phyloP scores from a whole-genome alignment of 2,888 invertebrate genomes.

The Drosophila anomelani region DNA sequence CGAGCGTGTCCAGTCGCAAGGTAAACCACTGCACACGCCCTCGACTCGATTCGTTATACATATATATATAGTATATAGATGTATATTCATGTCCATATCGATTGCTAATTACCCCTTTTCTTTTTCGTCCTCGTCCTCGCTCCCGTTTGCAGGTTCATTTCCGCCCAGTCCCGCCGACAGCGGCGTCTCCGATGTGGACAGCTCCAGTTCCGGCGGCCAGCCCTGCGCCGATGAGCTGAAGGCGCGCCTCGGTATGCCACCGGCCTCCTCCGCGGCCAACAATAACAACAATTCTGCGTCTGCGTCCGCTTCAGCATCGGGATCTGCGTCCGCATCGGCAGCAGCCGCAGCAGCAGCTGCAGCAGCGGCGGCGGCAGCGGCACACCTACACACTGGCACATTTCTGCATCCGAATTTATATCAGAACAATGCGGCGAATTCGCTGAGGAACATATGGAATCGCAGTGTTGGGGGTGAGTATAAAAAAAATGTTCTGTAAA shows the following conservation, averaged over 20 bases:
- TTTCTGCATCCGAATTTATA: slow-evolving; percentile 89
- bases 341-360: slow-evolving; percentile 72
- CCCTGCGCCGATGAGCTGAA: slow-evolving; percentile 91
- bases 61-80: background rate
- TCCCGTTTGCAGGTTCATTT: slow-evolving; percentile 90
- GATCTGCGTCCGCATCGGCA: slow-evolving; percentile 68
- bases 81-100: slow-evolving; percentile 21
- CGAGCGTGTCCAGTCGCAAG: slow-evolving; percentile 44
- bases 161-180: slow-evolving; percentile 99
- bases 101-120: slow-evolving; percentile 44
- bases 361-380: slow-evolving; percentile 72
- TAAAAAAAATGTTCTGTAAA: background rate
- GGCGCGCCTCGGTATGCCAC: slow-evolving; percentile 92
- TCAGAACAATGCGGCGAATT: slow-evolving; percentile 86
- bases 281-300: slow-evolving; percentile 16
- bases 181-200: slow-evolving; percentile 98
- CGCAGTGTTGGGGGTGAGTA: slow-evolving; percentile 85
- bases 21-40: slow-evolving; percentile 69
- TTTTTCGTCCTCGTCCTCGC: slow-evolving; percentile 27
- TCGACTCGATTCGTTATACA: slow-evolving; percentile 33
- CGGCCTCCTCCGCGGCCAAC: slow-evolving; percentile 64
- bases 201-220: slow-evolving; percentile 93
- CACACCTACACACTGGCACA: slow-evolving; percentile 84
- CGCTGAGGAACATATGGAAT: slow-evolving; percentile 85
- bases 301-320: slow-evolving; percentile 10